These are phyloP conservation scores for Graphium colonna DNA, from an alignment of 2,888 invertebrate species.

Conservation along the genomic window DNA sequence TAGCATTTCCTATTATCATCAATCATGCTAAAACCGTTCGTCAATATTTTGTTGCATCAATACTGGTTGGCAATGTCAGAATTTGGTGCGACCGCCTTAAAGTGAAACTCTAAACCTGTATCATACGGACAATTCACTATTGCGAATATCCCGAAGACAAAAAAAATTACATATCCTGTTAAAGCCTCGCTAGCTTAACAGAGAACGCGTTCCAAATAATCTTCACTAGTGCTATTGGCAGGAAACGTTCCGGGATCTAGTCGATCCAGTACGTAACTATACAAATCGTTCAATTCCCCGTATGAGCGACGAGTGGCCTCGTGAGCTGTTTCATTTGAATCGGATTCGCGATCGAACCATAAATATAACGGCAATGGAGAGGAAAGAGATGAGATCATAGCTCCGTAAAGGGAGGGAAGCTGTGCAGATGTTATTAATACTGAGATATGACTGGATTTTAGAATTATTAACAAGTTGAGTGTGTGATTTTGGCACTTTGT, in stretches of 20 bases:
- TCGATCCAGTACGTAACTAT: slow-evolving; percentile 3
- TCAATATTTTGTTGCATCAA: too few relatives aligned
- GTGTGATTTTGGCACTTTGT: too few relatives aligned
- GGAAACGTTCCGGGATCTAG: too few relatives aligned
- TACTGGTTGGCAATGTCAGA: too few relatives aligned
- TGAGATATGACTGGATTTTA: background rate
- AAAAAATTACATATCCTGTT: background rate
- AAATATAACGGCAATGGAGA: slow-evolving; percentile 48
- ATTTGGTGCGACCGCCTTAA: too few relatives aligned
- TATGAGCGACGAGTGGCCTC: slow-evolving; percentile 8
- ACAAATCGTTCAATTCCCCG: slow-evolving; percentile 17
- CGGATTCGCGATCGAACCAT: slow-evolving; percentile 44
- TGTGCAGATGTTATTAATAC: background rate
- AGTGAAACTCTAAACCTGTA: too few relatives aligned
- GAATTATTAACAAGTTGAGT: background rate
- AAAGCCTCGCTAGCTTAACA: background rate
- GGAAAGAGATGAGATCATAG: slow-evolving; percentile 25
- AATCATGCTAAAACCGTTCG: too few relatives aligned
- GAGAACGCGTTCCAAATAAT: too few relatives aligned
- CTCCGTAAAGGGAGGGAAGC: background rate
- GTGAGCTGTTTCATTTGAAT: slow-evolving; percentile 31
- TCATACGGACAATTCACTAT: too few relatives aligned
- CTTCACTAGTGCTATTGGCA: too few relatives aligned
- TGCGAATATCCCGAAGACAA: too few relatives aligned
- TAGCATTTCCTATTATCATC: too few relatives aligned